Base-by-base conservation (phyloP, 1,140 invertebrate species). In the Drosophila suzukii region DNA sequence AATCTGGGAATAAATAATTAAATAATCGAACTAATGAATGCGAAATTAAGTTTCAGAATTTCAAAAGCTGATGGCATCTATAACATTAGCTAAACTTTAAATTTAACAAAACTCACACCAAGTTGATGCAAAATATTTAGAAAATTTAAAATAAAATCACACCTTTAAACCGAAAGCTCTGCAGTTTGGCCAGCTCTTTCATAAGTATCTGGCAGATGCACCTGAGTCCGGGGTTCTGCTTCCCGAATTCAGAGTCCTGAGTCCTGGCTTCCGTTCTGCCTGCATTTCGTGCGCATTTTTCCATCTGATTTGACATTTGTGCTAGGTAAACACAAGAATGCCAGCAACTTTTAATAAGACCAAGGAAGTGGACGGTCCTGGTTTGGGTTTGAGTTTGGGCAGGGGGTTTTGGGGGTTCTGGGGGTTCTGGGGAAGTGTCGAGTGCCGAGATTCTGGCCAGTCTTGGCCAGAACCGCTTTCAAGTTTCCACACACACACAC, bases 301-400 rank as follows among this genome's bases (percentile, higher is more conserved):
- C 67, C 67, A 71, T 50, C 43, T 71, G 67, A 71, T 71, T 71
- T 71, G 67, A 71, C 67, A 71, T 71, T 71, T 71, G 65, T 71
- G 67, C 66, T 58, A 71, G 67, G 67, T 71, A 71, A 71, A 71
- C 67, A 71, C 65, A 71, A 71, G 67, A 71, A 71, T 71, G 32
- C 66, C 67, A 49, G 67, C 67, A 71, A 71, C 67, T 71, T 71
- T 71, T 71, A 71, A 71, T 71, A 71, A 71, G 67, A 71, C 53
- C 65, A 70, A 71, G 65, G 36, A 71, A 71, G 46, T 71, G 67
- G 44, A 71, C 65, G 46, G 1, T 11, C 15, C 6, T 1, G 36
- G 6, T 32, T 32, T 32, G 30, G 7, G 32, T 34, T 34, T 34
- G 32, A 10, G 32, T 34, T 34, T 8, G 32, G 6, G 17, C 3